These are phyloP conservation scores for Atrina japonica DNA, from an alignment of 2,888 invertebrate species.

Conservation along the genomic window DNA sequence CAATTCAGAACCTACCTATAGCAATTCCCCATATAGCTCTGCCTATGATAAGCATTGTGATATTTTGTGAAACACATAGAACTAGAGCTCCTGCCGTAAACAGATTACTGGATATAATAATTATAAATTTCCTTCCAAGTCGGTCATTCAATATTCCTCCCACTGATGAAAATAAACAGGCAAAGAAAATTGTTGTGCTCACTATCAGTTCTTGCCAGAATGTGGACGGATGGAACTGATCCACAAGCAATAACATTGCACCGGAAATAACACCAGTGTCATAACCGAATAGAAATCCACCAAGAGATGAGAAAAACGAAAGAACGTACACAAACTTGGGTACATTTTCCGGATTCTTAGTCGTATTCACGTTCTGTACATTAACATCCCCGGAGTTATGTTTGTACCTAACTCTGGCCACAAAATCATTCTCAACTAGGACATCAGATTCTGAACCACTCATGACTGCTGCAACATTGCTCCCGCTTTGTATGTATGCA, in stretches of 20 bases:
- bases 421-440: too few species aligned
- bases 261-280: conserved; percentile 84
- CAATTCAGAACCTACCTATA: conserved; percentile 79
- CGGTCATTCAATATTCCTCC: conserved; percentile 82
- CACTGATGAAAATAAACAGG: conserved; percentile 80
- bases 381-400: too few species aligned
- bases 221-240: conserved; percentile 80
- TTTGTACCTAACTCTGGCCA: too few species aligned
- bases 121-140: conserved; percentile 82
- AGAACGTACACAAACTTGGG: conserved; percentile 42
- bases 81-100: conserved; percentile 82
- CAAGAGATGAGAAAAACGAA: conserved; percentile 78
- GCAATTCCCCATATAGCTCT: conserved; percentile 82
- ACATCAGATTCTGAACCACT: too few species aligned
- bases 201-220: conserved; percentile 82
- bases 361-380: too few species aligned
- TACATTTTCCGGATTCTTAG: too few species aligned
- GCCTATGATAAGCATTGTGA: conserved; percentile 80
- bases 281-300: conserved; percentile 84
- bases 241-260: conserved; percentile 81
- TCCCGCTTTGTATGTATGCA: too few species aligned
- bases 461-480: too few species aligned
- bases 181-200: conserved; percentile 81
- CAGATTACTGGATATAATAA: conserved; percentile 81
- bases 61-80: conserved; percentile 79